Evolutionary conservation across 2,113 vertebrate genomes (phyloP).

Genomic region (Ovibos moschatus): DNA sequence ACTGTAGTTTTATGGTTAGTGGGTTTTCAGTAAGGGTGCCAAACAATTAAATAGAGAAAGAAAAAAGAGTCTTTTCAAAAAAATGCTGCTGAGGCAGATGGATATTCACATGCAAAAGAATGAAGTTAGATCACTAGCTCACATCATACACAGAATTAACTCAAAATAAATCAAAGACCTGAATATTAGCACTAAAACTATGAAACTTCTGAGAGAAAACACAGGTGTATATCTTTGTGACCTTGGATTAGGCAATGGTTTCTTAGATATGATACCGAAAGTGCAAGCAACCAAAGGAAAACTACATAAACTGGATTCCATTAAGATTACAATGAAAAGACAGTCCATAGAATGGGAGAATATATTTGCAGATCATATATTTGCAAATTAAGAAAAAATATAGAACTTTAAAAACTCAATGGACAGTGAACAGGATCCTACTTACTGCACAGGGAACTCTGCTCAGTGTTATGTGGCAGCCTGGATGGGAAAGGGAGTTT

Average conservation of each 20-base stretch:
- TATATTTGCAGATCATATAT: background rate
- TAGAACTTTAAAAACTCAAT: background rate
- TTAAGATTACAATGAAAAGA: background rate
- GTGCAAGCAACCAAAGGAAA: background rate
- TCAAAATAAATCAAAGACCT: constrained; percentile 13
- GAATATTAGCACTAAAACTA: background rate
- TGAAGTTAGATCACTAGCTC: background rate
- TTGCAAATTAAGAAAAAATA: background rate
- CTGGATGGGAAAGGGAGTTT: background rate
- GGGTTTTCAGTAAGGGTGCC: background rate
- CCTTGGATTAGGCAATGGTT: background rate
- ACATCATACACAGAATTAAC: background rate
- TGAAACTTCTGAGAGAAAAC: background rate
- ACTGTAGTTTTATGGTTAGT: background rate
- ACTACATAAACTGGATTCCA: background rate
- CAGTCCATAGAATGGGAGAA: background rate
- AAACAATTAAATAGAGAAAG: background rate
- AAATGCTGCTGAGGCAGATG: background rate
- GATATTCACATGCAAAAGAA: background rate
- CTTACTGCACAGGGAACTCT: background rate
- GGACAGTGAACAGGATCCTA: background rate
- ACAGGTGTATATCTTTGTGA: background rate
- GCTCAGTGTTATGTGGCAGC: background rate
- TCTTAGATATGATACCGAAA: background rate
- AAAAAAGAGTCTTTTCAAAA: background rate